phyloP scores from a whole-genome alignment of 2,888 invertebrate genomes.

The Cordilura impudica region DNA sequence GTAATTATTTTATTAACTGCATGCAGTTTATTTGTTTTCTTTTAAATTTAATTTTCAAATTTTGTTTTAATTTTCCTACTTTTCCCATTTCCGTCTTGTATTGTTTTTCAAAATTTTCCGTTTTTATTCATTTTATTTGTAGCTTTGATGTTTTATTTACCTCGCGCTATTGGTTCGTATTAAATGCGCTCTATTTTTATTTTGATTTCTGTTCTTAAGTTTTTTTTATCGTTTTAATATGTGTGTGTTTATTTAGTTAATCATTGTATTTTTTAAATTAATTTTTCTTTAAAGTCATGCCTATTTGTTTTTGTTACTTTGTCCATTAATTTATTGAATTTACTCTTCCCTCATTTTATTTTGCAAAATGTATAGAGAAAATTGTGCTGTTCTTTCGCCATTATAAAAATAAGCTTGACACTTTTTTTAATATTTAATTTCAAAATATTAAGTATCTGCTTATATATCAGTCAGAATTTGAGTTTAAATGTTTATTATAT shows the following conservation, averaged over 20 bases:
- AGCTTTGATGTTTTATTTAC: conserved; percentile 76
- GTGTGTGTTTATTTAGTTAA: background rate
- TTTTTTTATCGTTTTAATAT: conserved; percentile 6
- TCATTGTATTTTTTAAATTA: background rate
- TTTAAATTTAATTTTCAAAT: conserved; percentile 16
- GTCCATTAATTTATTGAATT: background rate
- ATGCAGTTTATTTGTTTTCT: conserved; percentile 43
- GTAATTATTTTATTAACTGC: conserved; percentile 42
- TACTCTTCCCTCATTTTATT: conserved; percentile 1
- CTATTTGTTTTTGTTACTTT: background rate
- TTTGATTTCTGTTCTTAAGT: background rate
- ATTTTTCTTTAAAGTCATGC: background rate
- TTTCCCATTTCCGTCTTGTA: conserved; percentile 59
- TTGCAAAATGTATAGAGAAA: conserved; percentile 43
- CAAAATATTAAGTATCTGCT: no score
- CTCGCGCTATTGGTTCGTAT: conserved; percentile 77
- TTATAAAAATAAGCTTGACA: no score
- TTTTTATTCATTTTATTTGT: conserved; percentile 69
- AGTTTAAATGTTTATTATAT: no score
- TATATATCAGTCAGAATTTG: no score
- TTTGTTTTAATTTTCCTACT: conserved; percentile 47
- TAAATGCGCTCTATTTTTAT: conserved; percentile 56
- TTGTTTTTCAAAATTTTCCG: conserved; percentile 55
- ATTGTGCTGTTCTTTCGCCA: background rate
- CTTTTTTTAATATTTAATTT: no score